Evolutionary conservation across 2,888 invertebrate genomes (phyloP), one percentile per base, ranked within the genome.

Genomic region (Lamellibrachia satsuma): DNA sequence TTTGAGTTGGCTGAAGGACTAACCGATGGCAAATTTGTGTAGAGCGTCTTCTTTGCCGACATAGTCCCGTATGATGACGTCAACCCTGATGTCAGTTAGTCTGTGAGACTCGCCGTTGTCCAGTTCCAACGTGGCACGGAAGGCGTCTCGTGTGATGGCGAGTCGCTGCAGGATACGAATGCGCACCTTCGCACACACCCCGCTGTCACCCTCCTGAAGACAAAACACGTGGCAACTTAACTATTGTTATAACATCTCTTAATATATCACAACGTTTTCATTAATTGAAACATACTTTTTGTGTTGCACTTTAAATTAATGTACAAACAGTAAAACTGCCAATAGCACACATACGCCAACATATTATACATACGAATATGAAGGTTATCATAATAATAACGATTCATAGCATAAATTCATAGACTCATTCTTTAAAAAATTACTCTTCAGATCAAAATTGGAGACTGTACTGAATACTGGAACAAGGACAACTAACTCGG

Each of bases 151-250:
- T 2, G 93, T 93, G 7, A 93, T 57, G n/a, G 92, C 93, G 90
- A 93, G 52, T 90, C 90, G 51, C 90, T 93, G 93, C n/a, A 90
- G 90, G 55, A 93, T 93, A 15, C 91, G 92, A 39, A 93, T 93
- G 57, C 93, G 93, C 1, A 93, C 93, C 91, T 93, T 93, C 90
- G 93, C 93, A 57, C 93, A 93, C 1, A 93, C 92, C 1, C 93
- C 93, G 27, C 91, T 90, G 0, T 93, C 92, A 22, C n/a, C n/a
- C 90, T 15, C 15, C 90, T 90, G 39, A 90, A 90, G 90, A 90
- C 15, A 90, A 90, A 22, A 90, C 22, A 90, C 90, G 90, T 90
- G 22, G 90, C 39, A 39, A 39, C 39, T 39, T 1, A 39, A 39
- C 39, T 39, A 1, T 39, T 39, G 39, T 39, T 39, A 39, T 39